Evolutionary conservation across 2,888 invertebrate genomes (phyloP), one percentile per base, ranked within the genome.

Genomic region (Phanerotoma sp.): DNA sequence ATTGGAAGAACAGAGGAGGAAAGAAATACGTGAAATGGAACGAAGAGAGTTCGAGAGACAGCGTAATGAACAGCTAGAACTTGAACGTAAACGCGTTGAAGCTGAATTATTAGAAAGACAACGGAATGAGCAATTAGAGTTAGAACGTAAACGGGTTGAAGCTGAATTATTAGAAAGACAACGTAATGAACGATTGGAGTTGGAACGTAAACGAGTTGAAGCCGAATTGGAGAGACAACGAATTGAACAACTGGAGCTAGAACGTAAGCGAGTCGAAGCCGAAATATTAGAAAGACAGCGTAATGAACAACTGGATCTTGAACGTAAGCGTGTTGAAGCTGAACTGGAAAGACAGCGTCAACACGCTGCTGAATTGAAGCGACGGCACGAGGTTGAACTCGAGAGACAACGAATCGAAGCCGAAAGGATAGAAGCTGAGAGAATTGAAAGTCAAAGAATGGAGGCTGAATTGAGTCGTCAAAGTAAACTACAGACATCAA

Each of bases 381-480:
- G 62, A 22, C 51, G 62, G 7, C 62, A 64, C 22, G 51, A 55
- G 18, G 63, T 60, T 0, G 62, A 54, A 38, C 33, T 58, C 11
- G 61, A 64, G 46, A 57, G 66, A 15, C 65, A 63, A 32, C 58
- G 65, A 18, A 62, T 66, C 30, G 67, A 67, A 54, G 66, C 65
- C 0, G 64, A 67, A 22, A 65, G 71, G 42, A 66, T 70, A 15
- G 69, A 71, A 42, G 71, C 67, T 1, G 68, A 71, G 38, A 62
- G 66, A 45, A 64, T 71, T 22, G 67, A 70, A 54, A 67, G 66
- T 1, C 68, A 70, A 37, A 54, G 69, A 56, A 69, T 72, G 60
- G 71, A 72, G 44, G 70, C 72, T 2, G 73, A 75, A 53, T 62
- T 75, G 13, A 72, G 68, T 55, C 66, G 70, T 4, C 74, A 73